phyloP scores from a whole-genome alignment of 2,797 vertebrate genomes.

The Uromys caudimaculatus region DNA sequence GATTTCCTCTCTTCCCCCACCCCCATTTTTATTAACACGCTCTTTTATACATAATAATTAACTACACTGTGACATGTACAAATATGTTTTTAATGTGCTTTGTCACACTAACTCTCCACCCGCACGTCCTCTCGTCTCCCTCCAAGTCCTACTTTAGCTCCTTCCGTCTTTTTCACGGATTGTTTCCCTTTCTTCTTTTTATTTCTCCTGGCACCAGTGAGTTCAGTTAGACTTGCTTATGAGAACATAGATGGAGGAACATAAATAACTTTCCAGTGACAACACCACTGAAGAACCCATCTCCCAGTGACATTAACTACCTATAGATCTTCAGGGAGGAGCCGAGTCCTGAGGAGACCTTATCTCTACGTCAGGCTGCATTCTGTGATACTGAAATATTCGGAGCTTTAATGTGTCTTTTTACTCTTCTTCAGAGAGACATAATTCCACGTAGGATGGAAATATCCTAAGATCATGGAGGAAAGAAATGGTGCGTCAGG shows the following conservation, averaged over 20 bases:
- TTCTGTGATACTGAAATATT: background rate
- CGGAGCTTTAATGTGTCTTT: background rate
- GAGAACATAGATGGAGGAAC: background rate
- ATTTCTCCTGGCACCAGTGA: background rate
- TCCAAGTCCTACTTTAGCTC: background rate
- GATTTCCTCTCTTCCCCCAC: background rate
- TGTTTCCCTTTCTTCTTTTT: background rate
- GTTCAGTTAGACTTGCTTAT: background rate
- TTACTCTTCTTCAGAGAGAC: background rate
- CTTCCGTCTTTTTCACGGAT: background rate
- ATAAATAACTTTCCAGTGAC: background rate
- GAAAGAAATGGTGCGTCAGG: background rate
- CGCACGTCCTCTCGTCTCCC: background rate
- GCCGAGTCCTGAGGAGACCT: background rate
- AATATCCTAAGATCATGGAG: slow-evolving; percentile 16
- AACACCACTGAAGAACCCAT: too few species aligned
- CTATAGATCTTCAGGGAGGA: background rate
- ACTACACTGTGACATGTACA: background rate
- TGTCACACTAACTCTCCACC: background rate
- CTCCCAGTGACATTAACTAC: background rate
- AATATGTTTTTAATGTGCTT: background rate
- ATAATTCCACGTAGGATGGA: background rate
- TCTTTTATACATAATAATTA: background rate
- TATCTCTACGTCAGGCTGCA: background rate
- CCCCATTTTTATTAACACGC: background rate